These are phyloP conservation scores for Motacilla tschutschensis DNA, from an alignment of 2,113 vertebrate species.

Conservation along the genomic window DNA sequence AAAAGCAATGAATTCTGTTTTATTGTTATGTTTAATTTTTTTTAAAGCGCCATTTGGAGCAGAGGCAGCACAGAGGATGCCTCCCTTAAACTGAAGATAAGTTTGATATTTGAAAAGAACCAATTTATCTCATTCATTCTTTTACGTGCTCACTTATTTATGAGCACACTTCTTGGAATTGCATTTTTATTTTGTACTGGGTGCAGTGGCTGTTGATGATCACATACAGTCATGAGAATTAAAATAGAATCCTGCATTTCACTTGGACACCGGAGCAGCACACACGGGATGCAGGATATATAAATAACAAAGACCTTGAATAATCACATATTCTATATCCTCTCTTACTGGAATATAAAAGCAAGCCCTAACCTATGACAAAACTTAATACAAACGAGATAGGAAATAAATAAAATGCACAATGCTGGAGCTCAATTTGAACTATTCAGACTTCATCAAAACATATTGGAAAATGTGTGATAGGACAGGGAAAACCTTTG, in stretches of 20 bases:
- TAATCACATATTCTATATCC: slow-evolving; percentile 62
- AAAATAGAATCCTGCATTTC: slow-evolving; percentile 60
- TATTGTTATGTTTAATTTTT: slow-evolving; percentile 43
- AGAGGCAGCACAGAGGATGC: slow-evolving; percentile 8
- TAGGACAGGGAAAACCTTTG: slow-evolving; percentile 65
- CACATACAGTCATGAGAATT: slow-evolving; percentile 50
- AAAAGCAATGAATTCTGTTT: slow-evolving; percentile 47
- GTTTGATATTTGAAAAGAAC: slow-evolving; percentile 52
- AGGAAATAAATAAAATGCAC: slow-evolving; percentile 68
- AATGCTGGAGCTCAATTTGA: slow-evolving; percentile 61
- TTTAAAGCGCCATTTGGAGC: slow-evolving; percentile 2
- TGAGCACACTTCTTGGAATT: slow-evolving; percentile 27
- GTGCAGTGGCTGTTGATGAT: slow-evolving; percentile 61
- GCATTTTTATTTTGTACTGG: slow-evolving; percentile 34
- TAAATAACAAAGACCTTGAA: slow-evolving; percentile 71
- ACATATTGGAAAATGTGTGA: slow-evolving; percentile 54
- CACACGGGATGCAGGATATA: slow-evolving; percentile 54
- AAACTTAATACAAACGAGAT: slow-evolving; percentile 67
- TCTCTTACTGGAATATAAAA: slow-evolving; percentile 62
- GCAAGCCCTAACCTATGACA: slow-evolving; percentile 61
- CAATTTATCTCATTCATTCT: slow-evolving; percentile 50
- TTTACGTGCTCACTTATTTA: slow-evolving; percentile 43
- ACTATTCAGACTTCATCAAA: slow-evolving; percentile 66
- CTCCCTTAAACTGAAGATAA: slow-evolving; percentile 44
- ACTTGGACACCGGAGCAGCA: slow-evolving; percentile 24